Base-by-base conservation (phyloP, 2,888 invertebrate genomes). In the Ypsolopha sequella region DNA sequence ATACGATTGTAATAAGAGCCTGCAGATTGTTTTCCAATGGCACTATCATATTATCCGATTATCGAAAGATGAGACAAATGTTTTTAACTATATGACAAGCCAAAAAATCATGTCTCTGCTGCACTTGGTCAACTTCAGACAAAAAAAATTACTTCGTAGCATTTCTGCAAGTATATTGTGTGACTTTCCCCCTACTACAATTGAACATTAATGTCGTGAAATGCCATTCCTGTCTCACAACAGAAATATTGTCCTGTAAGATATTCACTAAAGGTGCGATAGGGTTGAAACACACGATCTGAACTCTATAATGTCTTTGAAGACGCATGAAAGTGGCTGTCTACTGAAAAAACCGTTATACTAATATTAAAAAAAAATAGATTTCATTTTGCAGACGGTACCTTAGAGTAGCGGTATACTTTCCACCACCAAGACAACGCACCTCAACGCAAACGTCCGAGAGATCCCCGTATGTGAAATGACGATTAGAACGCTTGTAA, bases 401-500 rank as follows among this genome's bases (percentile, higher is more conserved):
- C 36, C 35, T 7, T n/a, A 36, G 54, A 58, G 55, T 56, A 56
- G 39, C 47, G 61, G 64, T 58, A 59, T 60, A 64, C 66, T 70
- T 77, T 75, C 76, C 76, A 73, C 64, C 68, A 65, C 64, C 68
- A 65, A 73, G 69, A 71, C 69, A 64, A 60, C 10, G 50, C 36
- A 62, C 63, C 61, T 65, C 63, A 63, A 65, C 63, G 67, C 64
- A 65, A 70, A 70, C 70, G 67, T 69, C 66, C 66, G 70, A 66
- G 80, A 79, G 77, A 79, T 75, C 36, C 41, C 48, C 33, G 80
- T 80, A 82, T 82, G 81, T 81, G 85, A 85, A 86, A 85, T 81
- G 81, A 76, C 77, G 82, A 85, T 84, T 84, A 85, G 74, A 81
- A 85, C 85, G 80, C 81, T 81, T 82, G 76, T 73, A 81, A 81